phyloP scores from a whole-genome alignment of 2,888 invertebrate genomes.

The Melinaea menophilus region DNA sequence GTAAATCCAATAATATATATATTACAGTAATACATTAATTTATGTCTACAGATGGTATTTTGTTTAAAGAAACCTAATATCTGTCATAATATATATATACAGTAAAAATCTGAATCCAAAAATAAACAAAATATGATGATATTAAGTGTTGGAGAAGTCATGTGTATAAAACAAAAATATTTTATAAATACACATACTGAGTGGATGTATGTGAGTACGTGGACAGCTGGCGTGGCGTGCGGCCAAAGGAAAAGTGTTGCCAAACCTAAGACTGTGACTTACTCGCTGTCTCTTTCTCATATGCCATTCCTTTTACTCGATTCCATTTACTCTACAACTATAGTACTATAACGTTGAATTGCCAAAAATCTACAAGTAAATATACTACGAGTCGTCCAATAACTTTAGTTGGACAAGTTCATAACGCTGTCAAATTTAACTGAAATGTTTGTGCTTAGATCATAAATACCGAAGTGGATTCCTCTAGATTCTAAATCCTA shows the following conservation, averaged over 20 bases:
- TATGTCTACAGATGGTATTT: too few relatives aligned
- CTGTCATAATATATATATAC: too few relatives aligned
- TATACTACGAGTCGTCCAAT: background rate
- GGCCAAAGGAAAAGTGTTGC: slow-evolving; percentile 52
- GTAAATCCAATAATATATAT: too few relatives aligned
- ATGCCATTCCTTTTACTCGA: background rate
- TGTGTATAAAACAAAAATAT: slow-evolving; percentile 66
- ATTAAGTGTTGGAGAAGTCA: slow-evolving; percentile 39
- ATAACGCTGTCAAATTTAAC: background rate
- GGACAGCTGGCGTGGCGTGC: slow-evolving; percentile 68
- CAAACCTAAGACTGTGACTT: slow-evolving; percentile 48
- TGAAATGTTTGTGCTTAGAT: background rate
- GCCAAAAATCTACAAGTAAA: slow-evolving; percentile 6
- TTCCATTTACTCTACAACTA: background rate
- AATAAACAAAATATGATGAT: slow-evolving; percentile 4
- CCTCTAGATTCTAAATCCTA: slow-evolving; percentile 1
- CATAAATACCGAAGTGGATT: background rate
- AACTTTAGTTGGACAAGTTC: background rate
- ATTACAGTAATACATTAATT: too few relatives aligned
- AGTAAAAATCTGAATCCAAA: background rate
- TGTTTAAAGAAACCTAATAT: too few relatives aligned
- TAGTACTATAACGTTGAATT: slow-evolving; percentile 5
- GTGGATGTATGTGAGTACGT: slow-evolving; percentile 52
- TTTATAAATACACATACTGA: slow-evolving; percentile 65
- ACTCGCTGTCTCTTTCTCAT: slow-evolving; percentile 17